A percentile compares a stretch with the other conserved stretches of the same genome.
Conservation (phyloP, 2,888 invertebrate species). For the Ellobium chinense region DNA sequence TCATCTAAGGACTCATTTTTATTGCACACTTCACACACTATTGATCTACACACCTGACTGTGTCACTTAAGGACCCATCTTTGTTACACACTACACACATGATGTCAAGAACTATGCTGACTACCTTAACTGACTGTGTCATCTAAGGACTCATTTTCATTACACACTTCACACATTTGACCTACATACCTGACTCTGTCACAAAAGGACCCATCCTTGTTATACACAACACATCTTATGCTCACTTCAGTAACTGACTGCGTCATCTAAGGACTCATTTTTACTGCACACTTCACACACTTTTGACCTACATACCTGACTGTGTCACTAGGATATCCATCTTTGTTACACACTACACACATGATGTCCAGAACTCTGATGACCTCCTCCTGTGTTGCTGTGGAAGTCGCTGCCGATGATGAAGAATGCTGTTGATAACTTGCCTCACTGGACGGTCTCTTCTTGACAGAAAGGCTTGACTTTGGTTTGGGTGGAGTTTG, state of each 20-base stretch:
- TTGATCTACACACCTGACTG: slow-evolving; percentile 70
- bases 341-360: slow-evolving; percentile 66
- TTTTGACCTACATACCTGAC: slow-evolving; percentile 59
- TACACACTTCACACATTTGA: not conserved
- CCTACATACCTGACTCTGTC: not conserved
- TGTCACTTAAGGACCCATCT: slow-evolving; percentile 58
- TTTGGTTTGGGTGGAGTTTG: not conserved
- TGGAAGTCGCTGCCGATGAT: not conserved
- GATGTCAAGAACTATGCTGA: slow-evolving; percentile 6
- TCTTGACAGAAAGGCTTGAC: not conserved
- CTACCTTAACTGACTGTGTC: not conserved
- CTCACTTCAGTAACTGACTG: not conserved
- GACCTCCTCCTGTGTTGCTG: not conserved
- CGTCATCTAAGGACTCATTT: not conserved
- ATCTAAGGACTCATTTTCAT: not conserved
- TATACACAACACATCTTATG: not conserved
- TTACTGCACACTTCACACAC: not conserved
- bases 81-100: slow-evolving; percentile 66
- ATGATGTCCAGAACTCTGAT: slow-evolving; percentile 32
- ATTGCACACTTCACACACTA: not conserved
- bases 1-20: not conserved
- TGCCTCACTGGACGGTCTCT: not conserved
- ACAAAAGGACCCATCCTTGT: not conserved
- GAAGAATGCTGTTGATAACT: not conserved
- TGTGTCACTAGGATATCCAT: slow-evolving; percentile 59